These are phyloP conservation scores for Netelia virgata DNA, from an alignment of 2,888 invertebrate species.

Conservation along the genomic window DNA sequence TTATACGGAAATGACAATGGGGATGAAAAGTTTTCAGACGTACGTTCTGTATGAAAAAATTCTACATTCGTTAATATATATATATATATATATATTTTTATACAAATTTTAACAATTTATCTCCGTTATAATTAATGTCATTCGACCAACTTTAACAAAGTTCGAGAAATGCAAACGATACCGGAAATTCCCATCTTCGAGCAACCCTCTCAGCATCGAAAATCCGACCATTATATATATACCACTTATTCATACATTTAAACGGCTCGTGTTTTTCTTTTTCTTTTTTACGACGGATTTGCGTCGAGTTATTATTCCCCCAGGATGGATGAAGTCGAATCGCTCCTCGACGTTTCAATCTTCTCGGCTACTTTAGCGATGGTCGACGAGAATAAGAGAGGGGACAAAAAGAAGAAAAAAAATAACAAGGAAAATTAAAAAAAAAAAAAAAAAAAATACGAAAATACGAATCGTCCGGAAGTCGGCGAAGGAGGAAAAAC, in stretches of 20 bases:
- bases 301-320: slow-evolving; percentile 30
- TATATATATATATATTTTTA: too few species aligned
- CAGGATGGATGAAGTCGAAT: slow-evolving; percentile 8
- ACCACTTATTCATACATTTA: not conserved
- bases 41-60: too few species aligned
- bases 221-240: too few species aligned
- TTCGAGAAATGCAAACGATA: not conserved
- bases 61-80: too few species aligned
- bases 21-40: not conserved
- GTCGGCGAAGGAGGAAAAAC: slow-evolving; percentile 46
- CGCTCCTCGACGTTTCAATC: slow-evolving; percentile 46
- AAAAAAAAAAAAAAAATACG: not conserved
- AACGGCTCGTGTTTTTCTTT: not conserved
- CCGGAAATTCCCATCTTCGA: not conserved
- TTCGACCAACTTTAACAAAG: not conserved
- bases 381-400: not conserved
- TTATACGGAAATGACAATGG: not conserved
- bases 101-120: not conserved
- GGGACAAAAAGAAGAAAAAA: not conserved
- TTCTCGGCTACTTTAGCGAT: slow-evolving; percentile 25
- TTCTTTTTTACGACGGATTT: slow-evolving; percentile 11
- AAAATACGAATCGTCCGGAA: slow-evolving; percentile 32
- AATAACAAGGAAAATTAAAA: not conserved
- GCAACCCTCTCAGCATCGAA: not conserved
- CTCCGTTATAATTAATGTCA: not conserved